phyloP scores from a whole-genome alignment of 1,140 invertebrate species.

The Calliphora vicina region DNA sequence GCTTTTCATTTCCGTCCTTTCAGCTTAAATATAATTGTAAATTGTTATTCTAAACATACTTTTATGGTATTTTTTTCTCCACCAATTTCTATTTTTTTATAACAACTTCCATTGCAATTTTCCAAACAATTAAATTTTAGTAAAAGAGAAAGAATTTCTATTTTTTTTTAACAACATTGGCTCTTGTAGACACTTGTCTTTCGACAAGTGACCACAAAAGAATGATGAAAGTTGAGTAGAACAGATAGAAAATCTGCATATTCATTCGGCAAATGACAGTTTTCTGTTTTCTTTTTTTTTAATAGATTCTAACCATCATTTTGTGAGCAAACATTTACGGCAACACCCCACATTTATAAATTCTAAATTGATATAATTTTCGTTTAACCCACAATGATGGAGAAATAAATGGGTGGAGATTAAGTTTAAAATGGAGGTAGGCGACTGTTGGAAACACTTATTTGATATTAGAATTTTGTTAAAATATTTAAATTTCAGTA shows the following conservation, averaged over 20 bases:
- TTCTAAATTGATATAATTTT: slow-evolving; percentile 7
- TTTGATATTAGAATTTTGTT: too few relatives aligned
- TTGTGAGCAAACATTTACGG: background rate
- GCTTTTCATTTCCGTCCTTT: too few relatives aligned
- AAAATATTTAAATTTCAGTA: too few relatives aligned
- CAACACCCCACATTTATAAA: too few relatives aligned
- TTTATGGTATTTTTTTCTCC: background rate
- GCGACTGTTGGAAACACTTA: too few relatives aligned
- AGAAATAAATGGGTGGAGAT: background rate
- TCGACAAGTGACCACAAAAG: slow-evolving; percentile 5
- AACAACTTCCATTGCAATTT: background rate
- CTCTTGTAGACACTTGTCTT: background rate
- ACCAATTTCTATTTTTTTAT: background rate
- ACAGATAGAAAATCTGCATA: background rate
- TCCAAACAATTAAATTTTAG: background rate
- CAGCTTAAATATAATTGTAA: too few relatives aligned
- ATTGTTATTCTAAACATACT: background rate
- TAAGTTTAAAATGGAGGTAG: too few relatives aligned
- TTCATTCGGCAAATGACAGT: slow-evolving; percentile 21
- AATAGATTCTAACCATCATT: background rate
- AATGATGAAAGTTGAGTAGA: background rate
- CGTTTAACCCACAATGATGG: background rate
- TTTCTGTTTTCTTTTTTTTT: background rate
- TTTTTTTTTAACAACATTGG: background rate
- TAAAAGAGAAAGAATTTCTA: background rate